Percentiles rank a stretch among this genome's conserved stretches.
phyloP scores from a whole-genome alignment of 1,140 invertebrate genomes.

The Stegodyphus mimosarum region DNA sequence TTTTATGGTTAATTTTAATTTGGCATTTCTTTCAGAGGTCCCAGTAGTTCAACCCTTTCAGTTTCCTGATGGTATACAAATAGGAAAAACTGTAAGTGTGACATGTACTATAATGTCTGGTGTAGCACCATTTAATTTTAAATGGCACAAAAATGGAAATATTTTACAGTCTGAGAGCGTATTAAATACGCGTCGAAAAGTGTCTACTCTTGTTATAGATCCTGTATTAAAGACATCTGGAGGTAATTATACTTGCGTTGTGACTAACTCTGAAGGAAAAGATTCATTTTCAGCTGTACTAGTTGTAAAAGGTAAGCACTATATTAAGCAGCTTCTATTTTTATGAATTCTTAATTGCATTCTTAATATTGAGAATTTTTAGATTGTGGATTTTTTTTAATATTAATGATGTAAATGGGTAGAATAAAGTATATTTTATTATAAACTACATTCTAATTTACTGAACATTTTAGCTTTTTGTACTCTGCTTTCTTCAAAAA shows the following conservation, averaged over 20 bases:
- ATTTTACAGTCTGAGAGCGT: background rate
- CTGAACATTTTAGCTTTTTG: too few relatives aligned
- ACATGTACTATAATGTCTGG: background rate
- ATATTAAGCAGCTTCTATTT: too few relatives aligned
- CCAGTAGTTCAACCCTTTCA: conserved; percentile 23
- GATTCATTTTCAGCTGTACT: background rate
- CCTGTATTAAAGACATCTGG: background rate
- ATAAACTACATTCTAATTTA: too few relatives aligned
- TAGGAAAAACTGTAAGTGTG: conserved; percentile 21
- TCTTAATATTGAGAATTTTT: too few relatives aligned
- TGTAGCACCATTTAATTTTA: background rate
- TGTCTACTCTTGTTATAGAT: background rate
- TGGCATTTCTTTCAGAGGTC: conserved; percentile 26
- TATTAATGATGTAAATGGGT: too few relatives aligned
- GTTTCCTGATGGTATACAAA: conserved; percentile 26
- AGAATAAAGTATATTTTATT: too few relatives aligned
- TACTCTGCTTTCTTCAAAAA: too few relatives aligned
- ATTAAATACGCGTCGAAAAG: background rate
- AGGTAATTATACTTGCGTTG: background rate
- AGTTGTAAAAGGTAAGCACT: background rate
- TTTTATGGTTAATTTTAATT: too few relatives aligned
- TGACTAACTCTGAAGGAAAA: background rate
- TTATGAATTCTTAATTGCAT: too few relatives aligned
- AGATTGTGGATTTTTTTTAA: too few relatives aligned
- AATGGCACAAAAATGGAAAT: conserved; percentile 27